Evolutionary conservation across 2,888 invertebrate genomes (phyloP), one percentile per base, ranked within the genome.

Genomic region (Caenorhabditis sp.): DNA sequence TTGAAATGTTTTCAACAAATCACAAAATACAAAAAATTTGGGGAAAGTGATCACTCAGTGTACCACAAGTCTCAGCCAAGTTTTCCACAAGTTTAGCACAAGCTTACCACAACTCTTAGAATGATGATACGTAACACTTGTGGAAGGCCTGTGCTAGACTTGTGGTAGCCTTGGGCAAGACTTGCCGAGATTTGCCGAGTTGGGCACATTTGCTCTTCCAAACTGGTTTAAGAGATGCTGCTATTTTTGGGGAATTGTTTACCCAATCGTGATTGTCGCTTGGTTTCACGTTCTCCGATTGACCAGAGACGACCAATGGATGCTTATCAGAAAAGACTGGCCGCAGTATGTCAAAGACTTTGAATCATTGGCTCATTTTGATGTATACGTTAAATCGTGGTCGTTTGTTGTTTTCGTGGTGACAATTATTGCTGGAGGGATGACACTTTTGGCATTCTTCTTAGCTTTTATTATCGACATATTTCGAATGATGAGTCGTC

Each of bases 231-330:
- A n/a, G 16, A 22, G n/a, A n/a, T 26, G 19, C 19, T 35, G 10
- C 12, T 69, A 38, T 35, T 2, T 16, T 16, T 3, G 22, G n/a
- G 51, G 12, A 19, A 24, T 22, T 1, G 19, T n/a, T 16, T 64
- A n/a, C n/a, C 69, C 69, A 4, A 41, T 69, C 22, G 6, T 16
- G 0, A 4, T 24, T 6, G 0, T 22, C 6, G 26, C 8, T 31
- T 54, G 38, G 38, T 69, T 24, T 19, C 35, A 51, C 10, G 10
- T n/a, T 0, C 6, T 58, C 19, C 54, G 28, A 6, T 41, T 38
- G 19, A 2, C 22, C 3, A 58, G 26, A 26, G 58, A 70, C 10
- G 44, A 58, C 3, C 26, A 70, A 26, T 70, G 58, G 56, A 24
- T 24, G 6, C 1, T 69, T 10, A 56, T 69, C 16, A n/a, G n/a